Conservation (phyloP, 2,797 vertebrate species). For the Gymnodraco acuticeps region DNA sequence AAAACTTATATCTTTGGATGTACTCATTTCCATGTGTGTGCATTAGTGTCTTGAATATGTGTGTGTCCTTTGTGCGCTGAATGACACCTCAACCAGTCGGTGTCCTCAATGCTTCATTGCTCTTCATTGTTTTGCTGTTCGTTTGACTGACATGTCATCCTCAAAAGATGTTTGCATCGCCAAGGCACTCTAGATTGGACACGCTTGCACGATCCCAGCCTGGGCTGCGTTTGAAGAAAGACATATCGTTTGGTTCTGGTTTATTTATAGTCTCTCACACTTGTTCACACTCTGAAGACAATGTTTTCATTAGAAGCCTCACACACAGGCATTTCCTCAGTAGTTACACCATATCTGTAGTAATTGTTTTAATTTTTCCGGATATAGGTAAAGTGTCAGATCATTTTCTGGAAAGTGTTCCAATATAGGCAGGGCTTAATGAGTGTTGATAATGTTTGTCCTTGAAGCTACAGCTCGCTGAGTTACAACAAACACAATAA, state of each 20-base stretch:
- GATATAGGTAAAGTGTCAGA: slow-evolving; percentile 11
- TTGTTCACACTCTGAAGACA: slow-evolving; percentile 59
- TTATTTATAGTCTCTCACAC: slow-evolving; percentile 71
- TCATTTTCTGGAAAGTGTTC: slow-evolving; percentile 17
- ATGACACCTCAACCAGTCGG: slow-evolving; percentile 49
- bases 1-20: neutral
- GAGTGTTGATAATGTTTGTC: neutral
- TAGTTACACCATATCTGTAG: slow-evolving; percentile 29
- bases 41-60: neutral
- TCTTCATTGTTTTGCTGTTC: slow-evolving; percentile 62
- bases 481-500: neutral
- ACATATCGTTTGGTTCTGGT: slow-evolving; percentile 60
- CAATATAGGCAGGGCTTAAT: neutral
- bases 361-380: slow-evolving; percentile 24
- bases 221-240: slow-evolving; percentile 62
- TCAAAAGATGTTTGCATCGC: slow-evolving; percentile 73
- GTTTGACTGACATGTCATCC: slow-evolving; percentile 78
- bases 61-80: slow-evolving; percentile 34
- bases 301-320: slow-evolving; percentile 62
- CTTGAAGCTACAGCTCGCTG: neutral
- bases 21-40: neutral
- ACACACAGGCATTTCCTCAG: slow-evolving; percentile 39
- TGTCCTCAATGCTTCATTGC: slow-evolving; percentile 60
- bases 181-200: slow-evolving; percentile 72
- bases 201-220: slow-evolving; percentile 61